Conservation (phyloP, 2,797 vertebrate genomes). For the Harpagifer antarcticus region DNA sequence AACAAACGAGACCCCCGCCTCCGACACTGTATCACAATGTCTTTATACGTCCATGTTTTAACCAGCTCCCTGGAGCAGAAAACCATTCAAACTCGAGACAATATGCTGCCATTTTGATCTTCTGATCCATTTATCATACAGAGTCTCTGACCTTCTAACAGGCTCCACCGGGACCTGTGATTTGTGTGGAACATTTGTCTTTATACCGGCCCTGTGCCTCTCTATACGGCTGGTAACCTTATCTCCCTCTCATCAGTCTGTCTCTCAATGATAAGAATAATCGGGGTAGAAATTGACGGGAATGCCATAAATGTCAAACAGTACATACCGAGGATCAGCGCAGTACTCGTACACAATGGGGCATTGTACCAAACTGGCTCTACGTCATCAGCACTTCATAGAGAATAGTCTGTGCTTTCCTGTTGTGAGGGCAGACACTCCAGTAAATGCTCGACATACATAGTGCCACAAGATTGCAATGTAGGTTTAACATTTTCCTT, state of each 20-base stretch:
- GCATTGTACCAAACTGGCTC: conserved; percentile 58
- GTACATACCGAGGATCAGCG: conserved; percentile 53
- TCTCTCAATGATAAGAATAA: conserved; percentile 75
- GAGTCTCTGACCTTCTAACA: conserved; percentile 70
- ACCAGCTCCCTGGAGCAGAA: conserved; percentile 41
- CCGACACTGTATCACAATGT: too few relatives aligned
- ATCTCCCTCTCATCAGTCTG: conserved; percentile 70
- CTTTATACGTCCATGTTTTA: conserved; percentile 22
- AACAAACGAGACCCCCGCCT: too few relatives aligned
- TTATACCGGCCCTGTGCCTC: conserved; percentile 39
- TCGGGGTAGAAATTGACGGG: conserved; percentile 55
- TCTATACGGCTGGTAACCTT: conserved; percentile 54
- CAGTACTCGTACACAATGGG: conserved; percentile 58
- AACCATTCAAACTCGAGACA: conserved; percentile 43
- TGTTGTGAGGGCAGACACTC: conserved; percentile 9
- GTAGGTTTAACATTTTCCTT: background rate
- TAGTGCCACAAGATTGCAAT: background rate
- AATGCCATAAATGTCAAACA: conserved; percentile 72
- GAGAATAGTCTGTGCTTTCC: conserved; percentile 36
- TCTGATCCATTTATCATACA: conserved; percentile 57
- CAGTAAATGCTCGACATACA: background rate
- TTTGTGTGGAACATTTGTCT: conserved; percentile 46
- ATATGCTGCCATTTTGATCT: conserved; percentile 52
- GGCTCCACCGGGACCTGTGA: conserved; percentile 57
- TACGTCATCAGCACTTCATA: conserved; percentile 45